Evolutionary conservation across 2,113 vertebrate genomes (phyloP).

Genomic region (Indri indri): DNA sequence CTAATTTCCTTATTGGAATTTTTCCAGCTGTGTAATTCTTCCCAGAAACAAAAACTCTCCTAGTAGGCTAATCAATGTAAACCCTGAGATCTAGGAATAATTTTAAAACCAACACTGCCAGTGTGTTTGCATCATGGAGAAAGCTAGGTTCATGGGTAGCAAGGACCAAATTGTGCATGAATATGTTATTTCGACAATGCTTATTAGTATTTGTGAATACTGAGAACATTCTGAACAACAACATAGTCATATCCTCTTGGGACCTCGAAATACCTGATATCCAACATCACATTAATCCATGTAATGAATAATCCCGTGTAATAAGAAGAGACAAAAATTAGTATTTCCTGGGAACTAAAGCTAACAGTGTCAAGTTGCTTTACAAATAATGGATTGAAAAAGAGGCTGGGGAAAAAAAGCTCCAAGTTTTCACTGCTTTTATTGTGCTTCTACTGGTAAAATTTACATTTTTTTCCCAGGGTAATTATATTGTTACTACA

Average conservation of each 20-base stretch:
- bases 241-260: neutral
- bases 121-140: neutral
- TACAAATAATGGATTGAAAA: neutral
- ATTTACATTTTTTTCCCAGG: neutral
- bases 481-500: neutral
- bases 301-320: neutral
- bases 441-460: neutral
- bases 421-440: neutral
- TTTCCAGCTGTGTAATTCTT: neutral
- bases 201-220: neutral
- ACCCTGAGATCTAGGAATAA: neutral
- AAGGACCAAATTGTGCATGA: neutral
- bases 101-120: neutral
- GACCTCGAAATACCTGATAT: neutral
- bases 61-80: neutral
- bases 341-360: neutral
- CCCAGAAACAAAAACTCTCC: neutral
- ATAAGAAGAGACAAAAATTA: neutral
- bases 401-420: rapidly evolving
- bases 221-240: neutral
- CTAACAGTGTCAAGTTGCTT: neutral
- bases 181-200: neutral
- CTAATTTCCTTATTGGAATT: neutral
- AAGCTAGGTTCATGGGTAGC: neutral
- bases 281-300: neutral